Evolutionary conservation across 2,888 invertebrate genomes (phyloP).

Genomic region (Toxonevra muliebris): DNA sequence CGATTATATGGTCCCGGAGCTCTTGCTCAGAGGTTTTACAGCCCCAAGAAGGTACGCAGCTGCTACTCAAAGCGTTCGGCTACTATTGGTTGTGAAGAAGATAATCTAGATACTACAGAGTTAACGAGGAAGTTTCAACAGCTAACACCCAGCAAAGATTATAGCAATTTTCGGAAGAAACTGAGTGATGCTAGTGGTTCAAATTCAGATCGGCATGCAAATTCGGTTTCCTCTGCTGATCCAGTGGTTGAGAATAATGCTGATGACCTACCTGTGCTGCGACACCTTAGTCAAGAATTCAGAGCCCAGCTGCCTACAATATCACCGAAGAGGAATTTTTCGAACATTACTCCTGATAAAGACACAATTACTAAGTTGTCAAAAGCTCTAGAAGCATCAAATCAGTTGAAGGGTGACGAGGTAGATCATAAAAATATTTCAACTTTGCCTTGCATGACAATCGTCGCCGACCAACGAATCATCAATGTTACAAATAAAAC

Average conservation of each 20-base stretch:
- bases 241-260: slow-evolving; percentile 40
- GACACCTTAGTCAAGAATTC: slow-evolving; percentile 86
- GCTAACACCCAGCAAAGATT: slow-evolving; percentile 58
- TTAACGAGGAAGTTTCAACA: slow-evolving; percentile 63
- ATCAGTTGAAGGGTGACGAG: slow-evolving; percentile 39
- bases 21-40: slow-evolving; percentile 84
- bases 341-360: slow-evolving; percentile 31
- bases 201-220: slow-evolving; percentile 27
- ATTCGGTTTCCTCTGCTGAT: slow-evolving; percentile 27
- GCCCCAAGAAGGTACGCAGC: slow-evolving; percentile 65
- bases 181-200: slow-evolving; percentile 41
- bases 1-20: slow-evolving; percentile 88
- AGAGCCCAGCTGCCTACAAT: slow-evolving; percentile 78
- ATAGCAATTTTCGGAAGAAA: slow-evolving; percentile 55
- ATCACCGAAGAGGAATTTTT: slow-evolving; percentile 67
- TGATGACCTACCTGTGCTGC: slow-evolving; percentile 75
- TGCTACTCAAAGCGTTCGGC: slow-evolving; percentile 30
- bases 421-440: slow-evolving; percentile 48
- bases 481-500: background rate
- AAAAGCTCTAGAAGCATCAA: slow-evolving; percentile 3
- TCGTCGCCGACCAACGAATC: background rate
- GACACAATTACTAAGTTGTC: slow-evolving; percentile 22
- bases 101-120: slow-evolving; percentile 51
- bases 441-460: background rate
- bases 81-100: slow-evolving; percentile 2